A percentile compares a stretch with the other conserved stretches of the same genome.
These are phyloP conservation scores for Margaritifera margaritifera DNA, from an alignment of 2,888 invertebrate species.

Conservation along the genomic window DNA sequence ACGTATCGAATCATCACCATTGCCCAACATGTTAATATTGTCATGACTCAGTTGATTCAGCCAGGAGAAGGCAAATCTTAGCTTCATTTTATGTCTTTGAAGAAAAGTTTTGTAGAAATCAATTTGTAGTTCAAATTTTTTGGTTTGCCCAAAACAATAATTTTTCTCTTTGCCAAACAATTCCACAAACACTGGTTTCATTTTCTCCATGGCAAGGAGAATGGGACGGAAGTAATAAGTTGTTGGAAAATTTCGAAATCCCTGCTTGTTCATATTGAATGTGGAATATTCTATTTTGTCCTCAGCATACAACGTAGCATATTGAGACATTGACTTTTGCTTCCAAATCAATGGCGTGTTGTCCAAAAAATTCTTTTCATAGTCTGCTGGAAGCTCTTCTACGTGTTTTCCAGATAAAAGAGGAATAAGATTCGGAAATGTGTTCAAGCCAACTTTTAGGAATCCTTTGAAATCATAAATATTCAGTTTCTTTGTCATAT, in stretches of 20 bases:
- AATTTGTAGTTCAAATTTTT: constrained; percentile 81
- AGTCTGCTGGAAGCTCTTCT: constrained; percentile 7
- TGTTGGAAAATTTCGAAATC: constrained; percentile 85
- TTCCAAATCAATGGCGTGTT: constrained; percentile 86
- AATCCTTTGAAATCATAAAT: constrained; percentile 40
- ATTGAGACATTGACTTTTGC: constrained; percentile 82
- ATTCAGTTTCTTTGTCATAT: constrained; percentile 25
- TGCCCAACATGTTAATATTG: constrained; percentile 83
- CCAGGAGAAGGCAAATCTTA: constrained; percentile 90
- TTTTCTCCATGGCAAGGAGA: constrained; percentile 76
- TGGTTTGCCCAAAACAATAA: constrained; percentile 82
- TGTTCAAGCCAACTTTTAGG: constrained; percentile 38
- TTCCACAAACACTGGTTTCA: constrained; percentile 27
- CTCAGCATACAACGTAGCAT: constrained; percentile 85
- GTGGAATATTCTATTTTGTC: constrained; percentile 85
- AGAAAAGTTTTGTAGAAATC: constrained; percentile 74
- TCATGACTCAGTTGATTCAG: constrained; percentile 88
- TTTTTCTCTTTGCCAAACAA: not conserved
- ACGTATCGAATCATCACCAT: constrained; percentile 81
- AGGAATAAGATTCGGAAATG: constrained; percentile 40
- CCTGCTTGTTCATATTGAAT: constrained; percentile 83
- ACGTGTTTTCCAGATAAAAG: constrained; percentile 31
- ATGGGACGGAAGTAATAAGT: constrained; percentile 88
- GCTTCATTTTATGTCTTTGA: constrained; percentile 76
- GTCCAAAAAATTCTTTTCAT: constrained; percentile 22